Evolutionary conservation across 1,140 invertebrate species (phyloP).

Genomic region (Macrosteles quadrilineatus): DNA sequence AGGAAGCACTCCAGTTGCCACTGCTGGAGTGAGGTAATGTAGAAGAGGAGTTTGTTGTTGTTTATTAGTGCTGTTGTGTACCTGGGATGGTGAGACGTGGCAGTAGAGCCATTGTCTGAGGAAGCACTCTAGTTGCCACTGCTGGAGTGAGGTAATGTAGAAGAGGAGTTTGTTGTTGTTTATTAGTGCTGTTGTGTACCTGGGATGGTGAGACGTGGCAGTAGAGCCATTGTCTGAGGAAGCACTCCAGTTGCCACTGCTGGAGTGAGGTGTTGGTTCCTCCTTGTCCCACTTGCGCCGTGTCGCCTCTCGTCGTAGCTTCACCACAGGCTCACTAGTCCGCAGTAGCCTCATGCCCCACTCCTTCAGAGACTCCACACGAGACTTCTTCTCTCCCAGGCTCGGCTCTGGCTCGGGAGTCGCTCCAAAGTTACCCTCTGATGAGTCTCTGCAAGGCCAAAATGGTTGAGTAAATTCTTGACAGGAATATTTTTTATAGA

Average conservation of each 20-base stretch:
- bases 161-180: no score
- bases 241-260: constrained; percentile 92
- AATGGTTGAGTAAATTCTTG: constrained; percentile 13
- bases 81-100: no score
- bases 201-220: constrained; percentile 63
- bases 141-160: no score
- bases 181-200: no score
- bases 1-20: no score
- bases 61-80: no score
- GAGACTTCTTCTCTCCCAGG: constrained; percentile 66
- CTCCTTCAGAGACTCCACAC: constrained; percentile 78
- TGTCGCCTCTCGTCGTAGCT: constrained; percentile 36
- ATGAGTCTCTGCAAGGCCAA: constrained; percentile 55
- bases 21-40: no score
- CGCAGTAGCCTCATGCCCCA: constrained; percentile 78
- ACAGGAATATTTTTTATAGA: no score
- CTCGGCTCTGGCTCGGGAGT: constrained; percentile 54
- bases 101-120: no score
- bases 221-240: constrained; percentile 85
- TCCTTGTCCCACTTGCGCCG: constrained; percentile 51
- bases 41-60: no score
- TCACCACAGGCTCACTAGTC: constrained; percentile 51
- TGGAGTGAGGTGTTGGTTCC: constrained; percentile 73
- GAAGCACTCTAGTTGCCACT: no score
- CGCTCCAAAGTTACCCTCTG: constrained; percentile 45